phyloP scores from a whole-genome alignment of 2,797 vertebrate species.

The Pipistrellus nathusii region DNA sequence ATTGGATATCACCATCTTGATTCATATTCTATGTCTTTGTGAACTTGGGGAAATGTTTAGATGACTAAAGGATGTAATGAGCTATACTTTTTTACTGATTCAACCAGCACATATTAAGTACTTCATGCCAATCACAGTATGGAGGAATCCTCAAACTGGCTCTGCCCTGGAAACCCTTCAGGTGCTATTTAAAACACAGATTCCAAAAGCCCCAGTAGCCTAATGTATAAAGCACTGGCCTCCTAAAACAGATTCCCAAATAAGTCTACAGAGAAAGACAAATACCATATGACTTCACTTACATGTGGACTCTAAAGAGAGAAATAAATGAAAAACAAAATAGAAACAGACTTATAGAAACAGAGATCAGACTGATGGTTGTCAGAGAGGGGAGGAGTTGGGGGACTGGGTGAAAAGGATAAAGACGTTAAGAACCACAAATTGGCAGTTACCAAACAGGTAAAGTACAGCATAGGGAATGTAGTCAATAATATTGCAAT shows the following conservation, averaged over 20 bases:
- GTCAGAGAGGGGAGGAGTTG: neutral
- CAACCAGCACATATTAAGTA: neutral
- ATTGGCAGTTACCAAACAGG: neutral
- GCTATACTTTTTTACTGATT: neutral
- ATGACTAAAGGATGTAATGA: neutral
- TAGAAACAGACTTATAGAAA: neutral
- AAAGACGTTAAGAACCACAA: neutral
- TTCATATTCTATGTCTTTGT: neutral
- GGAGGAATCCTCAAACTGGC: neutral
- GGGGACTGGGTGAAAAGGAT: neutral
- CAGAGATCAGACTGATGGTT: neutral
- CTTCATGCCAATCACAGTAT: neutral
- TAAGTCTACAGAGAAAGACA: neutral
- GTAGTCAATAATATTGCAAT: neutral
- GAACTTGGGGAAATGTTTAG: slow-evolving; percentile 21
- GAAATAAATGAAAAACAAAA: neutral
- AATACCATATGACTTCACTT: neutral
- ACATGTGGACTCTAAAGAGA: neutral
- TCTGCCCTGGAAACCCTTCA: neutral
- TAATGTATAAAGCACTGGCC: no score
- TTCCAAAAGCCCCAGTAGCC: neutral
- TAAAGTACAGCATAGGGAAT: neutral
- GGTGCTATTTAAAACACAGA: neutral
- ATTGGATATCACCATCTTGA: neutral
- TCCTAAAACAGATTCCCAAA: neutral